phyloP scores from a whole-genome alignment of 2,797 vertebrate species.

The Leptodactylus fallax region DNA sequence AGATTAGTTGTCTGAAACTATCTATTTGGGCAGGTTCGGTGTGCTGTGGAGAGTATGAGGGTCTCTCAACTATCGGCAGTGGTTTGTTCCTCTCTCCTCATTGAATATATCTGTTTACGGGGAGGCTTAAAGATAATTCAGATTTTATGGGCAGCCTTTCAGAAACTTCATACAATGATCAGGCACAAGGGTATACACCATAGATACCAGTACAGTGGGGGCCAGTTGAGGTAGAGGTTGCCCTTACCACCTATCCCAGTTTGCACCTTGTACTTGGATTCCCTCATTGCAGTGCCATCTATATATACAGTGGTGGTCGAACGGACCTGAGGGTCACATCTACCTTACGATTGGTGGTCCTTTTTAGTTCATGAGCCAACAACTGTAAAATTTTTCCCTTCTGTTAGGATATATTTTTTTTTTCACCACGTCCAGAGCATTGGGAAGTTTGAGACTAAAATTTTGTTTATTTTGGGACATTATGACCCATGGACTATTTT shows the following conservation, averaged over 20 bases:
- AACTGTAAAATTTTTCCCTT: not conserved
- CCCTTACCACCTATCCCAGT: not conserved
- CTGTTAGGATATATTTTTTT: not conserved
- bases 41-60: not conserved
- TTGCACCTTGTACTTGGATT: not conserved
- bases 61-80: not conserved
- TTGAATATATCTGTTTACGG: no score
- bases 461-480: no score
- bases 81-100: not conserved
- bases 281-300: not conserved
- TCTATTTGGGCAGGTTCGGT: no score
- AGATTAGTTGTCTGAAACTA: no score
- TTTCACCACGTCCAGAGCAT: no score
- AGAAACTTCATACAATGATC: not conserved
- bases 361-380: not conserved
- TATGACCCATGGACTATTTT: no score
- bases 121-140: no score
- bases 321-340: not conserved
- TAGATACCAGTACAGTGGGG: not conserved
- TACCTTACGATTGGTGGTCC: not conserved
- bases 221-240: not conserved
- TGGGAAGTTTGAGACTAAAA: no score
- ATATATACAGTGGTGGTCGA: not conserved
- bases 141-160: no score
- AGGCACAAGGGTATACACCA: not conserved